phyloP scores from a whole-genome alignment of 2,888 invertebrate genomes.

The Antheraea assamensis region DNA sequence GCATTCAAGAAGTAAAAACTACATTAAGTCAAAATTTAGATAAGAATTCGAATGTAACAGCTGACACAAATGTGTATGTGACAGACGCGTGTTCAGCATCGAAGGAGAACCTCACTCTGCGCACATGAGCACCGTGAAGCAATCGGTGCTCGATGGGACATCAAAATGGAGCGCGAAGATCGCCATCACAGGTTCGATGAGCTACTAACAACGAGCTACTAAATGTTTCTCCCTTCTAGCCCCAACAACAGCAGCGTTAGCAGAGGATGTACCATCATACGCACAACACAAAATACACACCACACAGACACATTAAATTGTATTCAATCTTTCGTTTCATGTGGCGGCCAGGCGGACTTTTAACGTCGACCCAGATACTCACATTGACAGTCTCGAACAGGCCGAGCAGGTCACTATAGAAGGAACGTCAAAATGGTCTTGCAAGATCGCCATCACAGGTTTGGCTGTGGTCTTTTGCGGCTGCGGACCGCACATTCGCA shows the following conservation, averaged over 20 bases:
- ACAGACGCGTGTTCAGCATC: constrained; percentile 97
- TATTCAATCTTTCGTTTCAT: constrained; percentile 78
- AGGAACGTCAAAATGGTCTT: constrained; percentile 99
- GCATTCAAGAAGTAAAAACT: background rate
- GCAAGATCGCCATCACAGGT: constrained; percentile 99
- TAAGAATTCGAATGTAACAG: constrained; percentile 31
- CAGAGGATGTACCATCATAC: constrained; percentile 26
- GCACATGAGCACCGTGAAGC: constrained; percentile 99
- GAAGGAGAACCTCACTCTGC: constrained; percentile 96
- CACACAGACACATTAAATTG: constrained; percentile 70
- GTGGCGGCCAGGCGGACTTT: constrained; percentile 93
- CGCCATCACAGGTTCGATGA: constrained; percentile 98
- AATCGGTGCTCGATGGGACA: constrained; percentile 99
- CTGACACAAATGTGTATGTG: constrained; percentile 70
- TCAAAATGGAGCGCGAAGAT: constrained; percentile 99
- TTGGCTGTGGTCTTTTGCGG: constrained; percentile 82
- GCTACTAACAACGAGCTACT: constrained; percentile 50
- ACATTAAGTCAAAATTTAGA: background rate
- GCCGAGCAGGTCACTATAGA: constrained; percentile 98
- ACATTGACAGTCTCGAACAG: constrained; percentile 98
- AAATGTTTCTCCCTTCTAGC: constrained; percentile 36
- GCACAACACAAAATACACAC: constrained; percentile 56
- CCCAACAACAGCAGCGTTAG: constrained; percentile 35
- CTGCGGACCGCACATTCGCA: constrained; percentile 80
- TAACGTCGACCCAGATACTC: constrained; percentile 98